These are phyloP conservation scores for Dryas iulia DNA, from an alignment of 1,140 invertebrate species.

Conservation along the genomic window DNA sequence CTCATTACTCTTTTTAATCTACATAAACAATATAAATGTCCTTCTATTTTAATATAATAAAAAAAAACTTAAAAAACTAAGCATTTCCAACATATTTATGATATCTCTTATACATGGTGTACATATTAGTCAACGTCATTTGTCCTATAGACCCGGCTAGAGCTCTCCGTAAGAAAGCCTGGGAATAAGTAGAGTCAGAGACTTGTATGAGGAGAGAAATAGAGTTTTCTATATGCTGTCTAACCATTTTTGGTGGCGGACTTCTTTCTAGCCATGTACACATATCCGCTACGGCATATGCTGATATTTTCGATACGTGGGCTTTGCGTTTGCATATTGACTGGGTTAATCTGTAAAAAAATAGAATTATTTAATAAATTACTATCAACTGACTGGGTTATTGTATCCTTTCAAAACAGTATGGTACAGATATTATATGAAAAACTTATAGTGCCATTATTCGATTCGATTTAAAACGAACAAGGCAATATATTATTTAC, in stretches of 20 bases:
- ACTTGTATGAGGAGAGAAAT: conserved; percentile 57
- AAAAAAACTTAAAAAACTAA: too few relatives aligned
- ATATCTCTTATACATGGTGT: conserved; percentile 67
- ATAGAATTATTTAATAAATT: too few relatives aligned
- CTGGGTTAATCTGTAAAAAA: conserved; percentile 63
- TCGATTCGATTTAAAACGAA: too few relatives aligned
- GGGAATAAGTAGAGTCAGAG: conserved; percentile 53
- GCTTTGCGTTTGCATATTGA: conserved; percentile 62
- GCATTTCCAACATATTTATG: conserved; percentile 74
- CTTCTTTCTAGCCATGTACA: conserved; percentile 50
- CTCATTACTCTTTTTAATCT: too few relatives aligned
- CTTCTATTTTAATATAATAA: too few relatives aligned
- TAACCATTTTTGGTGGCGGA: conserved; percentile 48
- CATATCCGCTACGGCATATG: conserved; percentile 63
- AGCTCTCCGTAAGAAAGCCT: conserved; percentile 58
- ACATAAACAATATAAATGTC: too few relatives aligned
- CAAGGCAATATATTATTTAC: too few relatives aligned
- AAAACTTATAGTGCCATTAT: too few relatives aligned
- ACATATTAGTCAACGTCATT: conserved; percentile 62
- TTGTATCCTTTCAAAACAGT: too few relatives aligned
- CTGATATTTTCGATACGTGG: conserved; percentile 61
- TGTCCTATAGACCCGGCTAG: conserved; percentile 53
- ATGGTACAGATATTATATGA: too few relatives aligned
- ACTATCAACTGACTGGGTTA: too few relatives aligned
- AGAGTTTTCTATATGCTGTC: conserved; percentile 66